Evolutionary conservation across 2,797 vertebrate genomes (phyloP).

Genomic region (Distichodus sexfasciatus): DNA sequence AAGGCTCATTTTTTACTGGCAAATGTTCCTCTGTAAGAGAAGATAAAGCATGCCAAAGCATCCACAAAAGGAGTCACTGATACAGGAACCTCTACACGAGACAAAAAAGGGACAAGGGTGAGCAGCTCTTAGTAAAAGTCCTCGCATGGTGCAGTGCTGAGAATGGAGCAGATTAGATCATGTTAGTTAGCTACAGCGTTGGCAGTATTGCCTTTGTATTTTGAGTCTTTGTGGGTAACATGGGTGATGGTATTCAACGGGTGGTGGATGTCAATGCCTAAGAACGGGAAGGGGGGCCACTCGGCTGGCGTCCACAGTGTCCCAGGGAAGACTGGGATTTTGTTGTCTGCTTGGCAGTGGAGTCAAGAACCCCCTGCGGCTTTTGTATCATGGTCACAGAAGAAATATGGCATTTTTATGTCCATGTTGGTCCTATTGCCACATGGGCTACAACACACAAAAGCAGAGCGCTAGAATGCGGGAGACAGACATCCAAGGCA

Average conservation of each 20-base stretch:
- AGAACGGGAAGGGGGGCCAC: slow-evolving; percentile 39
- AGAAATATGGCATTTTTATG: slow-evolving; percentile 39
- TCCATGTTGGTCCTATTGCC: slow-evolving; percentile 57
- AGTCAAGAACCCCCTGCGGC: slow-evolving; percentile 44
- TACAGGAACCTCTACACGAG: slow-evolving; percentile 62
- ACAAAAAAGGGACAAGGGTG: slow-evolving; percentile 50
- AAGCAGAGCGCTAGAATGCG: slow-evolving; percentile 36
- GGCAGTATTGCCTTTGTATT: slow-evolving; percentile 71
- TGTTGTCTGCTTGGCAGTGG: slow-evolving; percentile 71
- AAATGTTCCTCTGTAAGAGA: slow-evolving; percentile 55
- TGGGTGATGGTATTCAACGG: slow-evolving; percentile 52
- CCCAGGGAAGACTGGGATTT: slow-evolving; percentile 75
- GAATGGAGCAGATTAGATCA: slow-evolving; percentile 37
- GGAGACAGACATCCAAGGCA: slow-evolving; percentile 36
- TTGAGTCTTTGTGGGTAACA: slow-evolving; percentile 52
- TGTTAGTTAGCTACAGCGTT: slow-evolving; percentile 58
- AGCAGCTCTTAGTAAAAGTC: slow-evolving; percentile 58
- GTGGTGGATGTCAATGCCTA: slow-evolving; percentile 44
- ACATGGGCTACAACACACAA: slow-evolving; percentile 46
- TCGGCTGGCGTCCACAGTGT: slow-evolving; percentile 51
- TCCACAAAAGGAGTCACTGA: slow-evolving; percentile 71
- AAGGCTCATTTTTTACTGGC: slow-evolving; percentile 54
- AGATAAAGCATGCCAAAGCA: slow-evolving; percentile 69
- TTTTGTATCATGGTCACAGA: slow-evolving; percentile 45
- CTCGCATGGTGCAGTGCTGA: slow-evolving; percentile 51